phyloP scores from a whole-genome alignment of 1,140 invertebrate genomes.

The Atopsyche davidsoni region DNA sequence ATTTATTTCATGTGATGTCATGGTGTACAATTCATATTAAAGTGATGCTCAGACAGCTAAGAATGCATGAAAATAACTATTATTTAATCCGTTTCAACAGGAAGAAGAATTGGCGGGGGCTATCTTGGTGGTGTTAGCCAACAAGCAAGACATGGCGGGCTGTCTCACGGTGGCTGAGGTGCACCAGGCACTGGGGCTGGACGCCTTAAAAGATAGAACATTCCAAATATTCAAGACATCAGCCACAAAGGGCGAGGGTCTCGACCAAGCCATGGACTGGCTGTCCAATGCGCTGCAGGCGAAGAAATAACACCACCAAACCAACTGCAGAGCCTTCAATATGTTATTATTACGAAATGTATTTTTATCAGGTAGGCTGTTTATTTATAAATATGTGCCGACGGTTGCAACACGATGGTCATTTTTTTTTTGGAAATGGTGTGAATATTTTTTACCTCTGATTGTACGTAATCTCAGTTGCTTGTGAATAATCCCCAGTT shows the following conservation, averaged over 20 bases:
- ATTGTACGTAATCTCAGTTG: no score
- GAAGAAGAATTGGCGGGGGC: constrained; percentile 96
- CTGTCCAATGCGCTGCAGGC: constrained; percentile 82
- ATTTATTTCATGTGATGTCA: no score
- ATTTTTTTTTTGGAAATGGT: no score
- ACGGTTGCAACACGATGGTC: no score
- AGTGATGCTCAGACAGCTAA: no score
- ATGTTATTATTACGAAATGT: constrained; percentile 25
- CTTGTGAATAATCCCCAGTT: no score
- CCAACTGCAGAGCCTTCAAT: constrained; percentile 25
- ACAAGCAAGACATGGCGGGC: constrained; percentile 98
- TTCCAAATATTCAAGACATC: constrained; percentile 99
- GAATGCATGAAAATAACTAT: no score
- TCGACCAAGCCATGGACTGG: constrained; percentile 99
- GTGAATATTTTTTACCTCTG: no score
- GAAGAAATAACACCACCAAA: constrained; percentile 61
- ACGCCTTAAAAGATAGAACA: constrained; percentile 91
- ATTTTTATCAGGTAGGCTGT: constrained; percentile 28
- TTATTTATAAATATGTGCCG: constrained; percentile 29
- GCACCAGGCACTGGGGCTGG: constrained; percentile 90
- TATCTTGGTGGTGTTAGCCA: constrained; percentile 94
- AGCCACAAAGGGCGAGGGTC: constrained; percentile 95
- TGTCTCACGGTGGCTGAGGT: constrained; percentile 95
- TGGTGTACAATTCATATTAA: no score
- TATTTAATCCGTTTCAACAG: no score